phyloP scores from a whole-genome alignment of 2,797 vertebrate genomes.

The Brachyrhaphis roseni region DNA sequence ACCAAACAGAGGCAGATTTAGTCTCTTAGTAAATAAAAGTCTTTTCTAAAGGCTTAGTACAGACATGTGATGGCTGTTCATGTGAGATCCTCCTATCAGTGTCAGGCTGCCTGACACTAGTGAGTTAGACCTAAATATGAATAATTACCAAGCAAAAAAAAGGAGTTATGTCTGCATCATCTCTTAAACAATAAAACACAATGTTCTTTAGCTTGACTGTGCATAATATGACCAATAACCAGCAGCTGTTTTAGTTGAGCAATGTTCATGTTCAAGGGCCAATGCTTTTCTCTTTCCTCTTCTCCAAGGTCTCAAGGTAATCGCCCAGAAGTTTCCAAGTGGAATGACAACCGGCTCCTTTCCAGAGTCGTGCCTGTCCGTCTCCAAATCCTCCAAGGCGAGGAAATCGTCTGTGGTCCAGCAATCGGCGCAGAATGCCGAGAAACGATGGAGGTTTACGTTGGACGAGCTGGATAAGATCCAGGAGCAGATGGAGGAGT shows the following conservation, averaged over 20 bases:
- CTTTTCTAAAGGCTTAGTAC: too few relatives aligned
- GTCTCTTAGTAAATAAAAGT: too few relatives aligned
- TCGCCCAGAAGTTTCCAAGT: conserved; percentile 90
- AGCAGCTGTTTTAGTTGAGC: not conserved
- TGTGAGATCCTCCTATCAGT: not conserved
- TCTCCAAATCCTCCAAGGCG: conserved; percentile 48
- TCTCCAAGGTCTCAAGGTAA: conserved; percentile 88
- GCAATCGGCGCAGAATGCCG: conserved; percentile 63
- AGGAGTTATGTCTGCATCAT: not conserved
- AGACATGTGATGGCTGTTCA: not conserved
- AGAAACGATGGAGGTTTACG: conserved; percentile 88
- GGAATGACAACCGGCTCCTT: conserved; percentile 87
- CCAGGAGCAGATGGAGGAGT: conserved; percentile 85
- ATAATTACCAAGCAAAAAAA: not conserved
- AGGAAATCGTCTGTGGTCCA: conserved; percentile 60
- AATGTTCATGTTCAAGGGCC: not conserved
- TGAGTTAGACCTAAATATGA: not conserved
- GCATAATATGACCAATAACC: not conserved
- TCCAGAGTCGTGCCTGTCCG: conserved; percentile 79
- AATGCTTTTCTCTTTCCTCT: not conserved
- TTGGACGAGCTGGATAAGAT: conserved; percentile 87
- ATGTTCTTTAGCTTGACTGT: not conserved
- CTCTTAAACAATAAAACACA: not conserved
- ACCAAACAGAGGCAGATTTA: not conserved
- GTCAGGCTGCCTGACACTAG: not conserved